Evolutionary conservation across 2,888 invertebrate genomes (phyloP), one percentile per base, ranked within the genome.

Genomic region (Agrotis puta): DNA sequence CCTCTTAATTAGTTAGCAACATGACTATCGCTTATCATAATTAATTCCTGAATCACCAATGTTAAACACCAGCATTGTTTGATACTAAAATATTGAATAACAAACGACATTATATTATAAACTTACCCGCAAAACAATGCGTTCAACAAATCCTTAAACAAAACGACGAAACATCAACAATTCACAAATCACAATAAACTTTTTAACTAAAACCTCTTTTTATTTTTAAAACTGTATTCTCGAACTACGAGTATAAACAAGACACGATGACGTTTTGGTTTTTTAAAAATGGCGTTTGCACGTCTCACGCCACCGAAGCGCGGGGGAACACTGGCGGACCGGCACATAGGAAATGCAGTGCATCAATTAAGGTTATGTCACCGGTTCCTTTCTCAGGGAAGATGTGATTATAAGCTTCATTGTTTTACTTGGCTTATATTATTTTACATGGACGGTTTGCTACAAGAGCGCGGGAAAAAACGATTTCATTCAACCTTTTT

Each of bases 261-360:
- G n/a, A 33, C 13, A 53, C 64, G 71, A 47, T 76, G 73, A 72
- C 74, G 79, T 78, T 82, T 82, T 83, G 62, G 51, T 77, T 81
- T 77, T 79, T 82, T 77, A 27, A 82, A 89, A 83, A 91, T 89
- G 86, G 88, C 88, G 77, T 64, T 80, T 78, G 43, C 81, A 90
- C 94, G 94, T 91, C 91, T 85, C 89, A 87, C 93, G 88, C 85
- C 85, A 87, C 53, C 92, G 88, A 87, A 89, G 91, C 89, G 91
- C 92, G 86, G 88, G 86, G 88, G 88, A 86, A 84, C 71, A 94
- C 94, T 94, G 92, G 87, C 83, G 67, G 20, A 77, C 80, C 69
- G 76, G 84, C 69, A 83, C 66, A 73, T 84, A 85, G 86, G 87
- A 84, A 87, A 78, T 77, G 74, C 77, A 79, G 67, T 81, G 74